Evolutionary conservation across 2,797 vertebrate species (phyloP).

Genomic region (Fistularia tabacaria): DNA sequence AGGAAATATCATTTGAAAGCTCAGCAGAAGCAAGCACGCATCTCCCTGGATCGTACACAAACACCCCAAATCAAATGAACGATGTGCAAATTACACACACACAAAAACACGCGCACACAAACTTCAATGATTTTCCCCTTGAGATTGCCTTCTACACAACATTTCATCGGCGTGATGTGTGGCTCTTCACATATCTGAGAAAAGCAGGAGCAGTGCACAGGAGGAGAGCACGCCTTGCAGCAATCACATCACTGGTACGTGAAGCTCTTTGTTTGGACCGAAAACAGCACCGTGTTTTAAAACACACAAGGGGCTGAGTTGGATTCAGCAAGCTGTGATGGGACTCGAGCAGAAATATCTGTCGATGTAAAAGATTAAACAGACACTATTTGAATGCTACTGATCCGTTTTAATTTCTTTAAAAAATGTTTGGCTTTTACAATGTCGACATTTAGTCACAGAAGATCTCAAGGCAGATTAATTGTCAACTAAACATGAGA

Average conservation of each 20-base stretch:
- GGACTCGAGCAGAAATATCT: too few relatives aligned
- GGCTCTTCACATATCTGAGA: slow-evolving; percentile 46
- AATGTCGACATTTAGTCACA: too few relatives aligned
- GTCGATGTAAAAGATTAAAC: too few relatives aligned
- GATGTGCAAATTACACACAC: slow-evolving; percentile 17
- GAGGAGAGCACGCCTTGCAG: slow-evolving; percentile 32
- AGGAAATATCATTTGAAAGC: slow-evolving; percentile 24
- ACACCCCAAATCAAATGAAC: slow-evolving; percentile 18
- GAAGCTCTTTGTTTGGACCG: slow-evolving; percentile 1
- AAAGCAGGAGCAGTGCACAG: slow-evolving; percentile 52
- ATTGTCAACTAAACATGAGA: too few relatives aligned
- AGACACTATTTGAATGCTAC: too few relatives aligned
- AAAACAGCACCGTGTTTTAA: slow-evolving; percentile 4
- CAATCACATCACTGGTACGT: slow-evolving; percentile 20
- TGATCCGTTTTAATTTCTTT: too few relatives aligned
- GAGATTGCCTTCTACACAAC: slow-evolving; percentile 55
- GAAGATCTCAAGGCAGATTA: too few relatives aligned
- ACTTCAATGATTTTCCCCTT: slow-evolving; percentile 39
- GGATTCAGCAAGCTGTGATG: too few relatives aligned
- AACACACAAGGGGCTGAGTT: background rate
- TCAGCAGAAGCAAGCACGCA: slow-evolving; percentile 27
- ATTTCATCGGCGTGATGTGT: slow-evolving; percentile 51
- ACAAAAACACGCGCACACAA: background rate
- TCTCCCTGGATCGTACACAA: slow-evolving; percentile 19
- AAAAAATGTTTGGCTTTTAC: too few relatives aligned